Conservation (phyloP, 2,113 vertebrate genomes). For the Melanostigma gelatinosum region DNA sequence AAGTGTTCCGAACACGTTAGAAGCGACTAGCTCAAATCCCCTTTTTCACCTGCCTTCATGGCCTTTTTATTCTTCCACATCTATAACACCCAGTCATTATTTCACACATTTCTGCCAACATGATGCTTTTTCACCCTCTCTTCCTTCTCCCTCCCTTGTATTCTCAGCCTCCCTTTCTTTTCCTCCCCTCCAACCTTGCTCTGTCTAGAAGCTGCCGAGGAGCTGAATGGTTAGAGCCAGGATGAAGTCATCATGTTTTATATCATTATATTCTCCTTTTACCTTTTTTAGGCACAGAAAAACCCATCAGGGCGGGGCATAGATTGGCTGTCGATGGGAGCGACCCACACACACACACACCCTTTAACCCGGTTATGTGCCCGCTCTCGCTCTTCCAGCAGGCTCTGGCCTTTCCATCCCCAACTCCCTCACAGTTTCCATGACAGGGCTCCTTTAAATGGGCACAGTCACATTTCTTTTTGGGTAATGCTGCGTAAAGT, state of each 20-base stretch:
- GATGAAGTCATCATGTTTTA: constrained; percentile 85
- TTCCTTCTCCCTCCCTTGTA: constrained; percentile 51
- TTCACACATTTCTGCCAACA: constrained; percentile 58
- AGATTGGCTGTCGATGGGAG: constrained; percentile 69
- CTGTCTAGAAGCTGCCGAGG: constrained; percentile 64
- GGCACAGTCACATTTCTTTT: constrained; percentile 51
- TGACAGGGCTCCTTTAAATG: constrained; percentile 69
- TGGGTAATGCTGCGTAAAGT: constrained; percentile 40
- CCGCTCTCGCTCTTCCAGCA: constrained; percentile 43
- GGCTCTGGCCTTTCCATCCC: constrained; percentile 56
- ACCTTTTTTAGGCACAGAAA: constrained; percentile 86
- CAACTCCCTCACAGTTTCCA: constrained; percentile 74
- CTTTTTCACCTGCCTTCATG: constrained; percentile 41
- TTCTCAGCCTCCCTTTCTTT: constrained; percentile 56
- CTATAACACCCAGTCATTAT: constrained; percentile 51
- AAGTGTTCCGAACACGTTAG: not conserved
- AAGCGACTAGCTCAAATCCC: not conserved
- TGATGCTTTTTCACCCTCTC: constrained; percentile 32
- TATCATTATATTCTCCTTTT: constrained; percentile 83
- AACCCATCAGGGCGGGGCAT: constrained; percentile 74
- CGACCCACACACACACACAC: constrained; percentile 52
- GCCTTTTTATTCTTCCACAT: constrained; percentile 10
- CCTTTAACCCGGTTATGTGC: constrained; percentile 66
- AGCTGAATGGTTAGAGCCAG: constrained; percentile 69
- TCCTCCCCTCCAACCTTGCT: constrained; percentile 38